Percentiles rank a stretch among this genome's conserved stretches.
Evolutionary conservation across 2,888 invertebrate species (phyloP).

Genomic region (Gandaritis pyraliata): DNA sequence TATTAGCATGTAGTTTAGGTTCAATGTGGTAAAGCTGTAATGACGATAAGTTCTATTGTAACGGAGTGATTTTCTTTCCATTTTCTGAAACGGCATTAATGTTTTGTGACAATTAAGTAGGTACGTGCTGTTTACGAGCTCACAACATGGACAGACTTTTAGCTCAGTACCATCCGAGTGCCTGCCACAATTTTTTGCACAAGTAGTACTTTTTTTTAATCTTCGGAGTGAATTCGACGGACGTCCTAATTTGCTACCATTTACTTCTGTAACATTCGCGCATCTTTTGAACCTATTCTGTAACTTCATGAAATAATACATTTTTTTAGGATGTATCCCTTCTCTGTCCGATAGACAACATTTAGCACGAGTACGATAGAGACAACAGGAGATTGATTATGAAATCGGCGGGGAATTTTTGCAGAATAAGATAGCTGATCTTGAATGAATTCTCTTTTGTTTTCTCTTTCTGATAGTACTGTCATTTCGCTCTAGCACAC

Average conservation of each 20-base stretch:
- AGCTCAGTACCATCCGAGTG: too few species aligned
- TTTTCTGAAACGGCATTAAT: background rate
- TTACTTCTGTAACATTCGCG: constrained; percentile 71
- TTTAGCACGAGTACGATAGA: constrained; percentile 50
- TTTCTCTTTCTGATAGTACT: constrained; percentile 69
- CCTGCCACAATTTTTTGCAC: too few species aligned
- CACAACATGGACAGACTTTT: too few species aligned
- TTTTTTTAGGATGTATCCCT: constrained; percentile 45
- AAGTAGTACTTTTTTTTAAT: too few species aligned
- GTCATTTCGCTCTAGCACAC: constrained; percentile 70
- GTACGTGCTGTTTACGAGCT: too few species aligned
- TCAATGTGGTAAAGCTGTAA: background rate
- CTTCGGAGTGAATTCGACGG: background rate
- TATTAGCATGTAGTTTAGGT: background rate
- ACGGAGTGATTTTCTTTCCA: background rate
- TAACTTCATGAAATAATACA: constrained; percentile 61
- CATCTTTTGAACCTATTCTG: constrained; percentile 72
- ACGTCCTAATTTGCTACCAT: background rate
- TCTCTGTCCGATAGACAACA: constrained; percentile 49
- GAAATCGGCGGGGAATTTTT: constrained; percentile 65
- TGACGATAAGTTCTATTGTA: constrained; percentile 4
- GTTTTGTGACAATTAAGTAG: too few species aligned
- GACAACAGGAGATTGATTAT: constrained; percentile 63
- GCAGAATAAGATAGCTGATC: constrained; percentile 71
- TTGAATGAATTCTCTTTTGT: constrained; percentile 77